Base-by-base conservation (phyloP, 2,113 vertebrate genomes). In the Orcinus orca region DNA sequence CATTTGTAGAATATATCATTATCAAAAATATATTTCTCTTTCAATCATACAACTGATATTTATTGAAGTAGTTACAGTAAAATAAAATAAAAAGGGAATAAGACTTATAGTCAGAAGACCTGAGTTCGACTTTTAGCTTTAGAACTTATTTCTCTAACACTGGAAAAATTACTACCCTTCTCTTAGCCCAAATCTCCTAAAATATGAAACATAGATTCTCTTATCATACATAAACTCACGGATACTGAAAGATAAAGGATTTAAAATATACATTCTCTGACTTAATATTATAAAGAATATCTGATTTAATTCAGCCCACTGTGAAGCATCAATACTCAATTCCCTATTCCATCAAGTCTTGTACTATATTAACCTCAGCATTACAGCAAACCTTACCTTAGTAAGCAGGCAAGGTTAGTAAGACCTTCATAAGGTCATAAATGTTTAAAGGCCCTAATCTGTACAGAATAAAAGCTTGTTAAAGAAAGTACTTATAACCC, bases 251-350 rank as follows among this genome's bases (percentile, higher is more conserved):
- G 53, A 70, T 60, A 89, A 76, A 87, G 21, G 47, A 76, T 60
- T 68, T 63, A 74, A 68, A 76, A 70, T 38, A 74, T 17, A 83
- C 29, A 86, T n/a, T 73, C n/a, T 70, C 29, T 71, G n/a, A 86
- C 29, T 95, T 90, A 95, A 44, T n/a, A 80, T 2, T 70, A 21
- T 71, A 63, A 73, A 73, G 29, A n/a, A 71, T 71, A 93, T 26
- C 73, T 93, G 53, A 73, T 92, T 97, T 3, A 83, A 67, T 87
- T 96, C 2, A 87, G 91, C 80, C 38, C 44, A 87, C 2, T 80
- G 12, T 70, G 92, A 97, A 96, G 62, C 17, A 95, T 58, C 21
- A 95, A 90, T 68, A 81, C 29, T 88, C 6, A 95, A 92, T 50
- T 86, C 33, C 20, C 36, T 55, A 89, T 23, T 15, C n/a, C 90